Evolutionary conservation across 2,113 vertebrate species (phyloP), one percentile per base, ranked within the genome.

Genomic region (Limnothrissa miodon): DNA sequence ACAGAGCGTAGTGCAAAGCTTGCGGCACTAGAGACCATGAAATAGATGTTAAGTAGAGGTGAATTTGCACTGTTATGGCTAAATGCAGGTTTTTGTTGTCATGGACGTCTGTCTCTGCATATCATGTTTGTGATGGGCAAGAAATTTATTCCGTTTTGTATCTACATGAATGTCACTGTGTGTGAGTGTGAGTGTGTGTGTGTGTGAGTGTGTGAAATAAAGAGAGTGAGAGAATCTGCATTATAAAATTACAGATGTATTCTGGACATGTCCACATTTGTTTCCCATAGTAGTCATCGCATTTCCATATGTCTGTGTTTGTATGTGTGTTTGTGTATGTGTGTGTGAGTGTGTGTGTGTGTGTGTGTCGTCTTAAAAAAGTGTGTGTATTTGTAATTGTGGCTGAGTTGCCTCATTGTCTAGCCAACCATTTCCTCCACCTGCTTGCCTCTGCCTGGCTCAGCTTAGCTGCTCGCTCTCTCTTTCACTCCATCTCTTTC

Each of bases 41-140:
- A 70, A 70, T 70, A 10, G 62, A 15, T 36, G 62, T 33, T 36
- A 70, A 70, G 29, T 70, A 70, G 62, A 70, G 62, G 62, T 70
- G 62, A 15, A 17, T 33, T 11, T 13, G 25, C 62, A 36, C 59
- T 11, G 62, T 70, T 70, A 36, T 70, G 29, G 62, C 17, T 9
- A 36, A 70, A 70, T 70, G 62, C 1, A 4, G 11, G 33, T 36
- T 70, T 25, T 48, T 48, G 51, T 53, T 53, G 17, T 15, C 19
- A 3, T 53, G 51, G 17, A 19, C 23, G 17, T 21, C 17, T 53
- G 51, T 53, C 4, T 53, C 4, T 53, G 51, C 19, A 19, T 53
- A 21, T 21, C 19, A 23, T 53, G 23, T 21, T 53, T 53, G 51
- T 5, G 23, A 53, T 19, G 51, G 51, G 51, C 19, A 2, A 4